Evolutionary conservation across 2,797 vertebrate species (phyloP).

Genomic region (Choloepus didactylus): DNA sequence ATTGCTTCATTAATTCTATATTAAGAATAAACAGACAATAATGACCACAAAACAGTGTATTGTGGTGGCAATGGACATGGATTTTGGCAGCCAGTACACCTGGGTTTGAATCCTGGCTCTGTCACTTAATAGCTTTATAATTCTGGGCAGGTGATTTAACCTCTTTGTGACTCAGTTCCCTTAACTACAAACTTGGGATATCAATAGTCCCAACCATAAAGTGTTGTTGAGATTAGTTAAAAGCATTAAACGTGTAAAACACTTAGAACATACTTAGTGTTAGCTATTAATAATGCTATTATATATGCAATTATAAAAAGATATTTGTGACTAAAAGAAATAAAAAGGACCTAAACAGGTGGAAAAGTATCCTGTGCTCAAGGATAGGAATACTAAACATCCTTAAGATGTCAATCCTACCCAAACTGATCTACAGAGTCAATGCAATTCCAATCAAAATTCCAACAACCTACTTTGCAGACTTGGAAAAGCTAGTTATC

Average conservation of each 20-base stretch:
- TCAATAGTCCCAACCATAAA: neutral
- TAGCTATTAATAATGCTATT: neutral
- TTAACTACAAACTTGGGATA: neutral
- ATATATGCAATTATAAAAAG: neutral
- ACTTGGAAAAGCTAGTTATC: no score
- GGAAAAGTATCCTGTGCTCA: no score
- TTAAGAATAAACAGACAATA: constrained; percentile 56
- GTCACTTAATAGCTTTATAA: neutral
- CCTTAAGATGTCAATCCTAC: no score
- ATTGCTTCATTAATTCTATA: constrained; percentile 60
- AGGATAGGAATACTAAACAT: no score
- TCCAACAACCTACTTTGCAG: no score
- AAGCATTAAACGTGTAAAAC: neutral
- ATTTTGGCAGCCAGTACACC: neutral
- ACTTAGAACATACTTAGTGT: neutral
- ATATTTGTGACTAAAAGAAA: neutral
- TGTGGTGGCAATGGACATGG: neutral
- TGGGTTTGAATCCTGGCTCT: neutral
- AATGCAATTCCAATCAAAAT: no score
- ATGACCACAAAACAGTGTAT: neutral
- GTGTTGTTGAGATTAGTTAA: neutral
- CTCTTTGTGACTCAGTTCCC: neutral
- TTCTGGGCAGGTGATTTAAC: neutral
- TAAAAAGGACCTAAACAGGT: no score
- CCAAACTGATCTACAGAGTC: no score